Evolutionary conservation across 2,888 invertebrate species (phyloP).

Genomic region (Netelia virgata): DNA sequence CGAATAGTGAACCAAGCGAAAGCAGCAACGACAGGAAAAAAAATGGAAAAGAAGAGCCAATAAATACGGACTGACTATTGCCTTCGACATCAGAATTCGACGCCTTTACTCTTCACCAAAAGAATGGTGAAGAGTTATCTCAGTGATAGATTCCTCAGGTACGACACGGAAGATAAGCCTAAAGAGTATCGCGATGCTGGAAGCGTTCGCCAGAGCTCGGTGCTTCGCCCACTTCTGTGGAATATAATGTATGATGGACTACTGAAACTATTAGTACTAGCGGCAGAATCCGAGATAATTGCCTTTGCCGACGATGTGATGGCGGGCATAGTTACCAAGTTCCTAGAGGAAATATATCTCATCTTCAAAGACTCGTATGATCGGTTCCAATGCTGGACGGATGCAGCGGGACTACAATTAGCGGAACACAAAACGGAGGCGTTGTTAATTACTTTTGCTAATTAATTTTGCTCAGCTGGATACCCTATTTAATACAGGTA

Average conservation of each 20-base stretch:
- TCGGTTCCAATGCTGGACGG: no score
- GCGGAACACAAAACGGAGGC: no score
- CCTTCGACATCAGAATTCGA: slow-evolving; percentile 59
- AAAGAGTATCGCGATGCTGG: slow-evolving; percentile 36
- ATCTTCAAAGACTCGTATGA: no score
- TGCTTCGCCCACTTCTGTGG: slow-evolving; percentile 54
- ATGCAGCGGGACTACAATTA: no score
- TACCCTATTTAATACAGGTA: no score
- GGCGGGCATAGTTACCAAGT: slow-evolving; percentile 8
- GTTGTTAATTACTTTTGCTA: no score
- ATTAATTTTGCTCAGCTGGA: no score
- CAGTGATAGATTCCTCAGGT: slow-evolving; percentile 56
- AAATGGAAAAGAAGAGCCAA: slow-evolving; percentile 47
- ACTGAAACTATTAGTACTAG: neutral
- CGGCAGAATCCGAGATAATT: neutral
- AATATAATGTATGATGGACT: slow-evolving; percentile 23
- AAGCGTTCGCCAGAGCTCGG: slow-evolving; percentile 62
- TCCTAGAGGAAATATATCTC: neutral
- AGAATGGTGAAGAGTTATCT: slow-evolving; percentile 68
- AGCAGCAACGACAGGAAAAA: neutral
- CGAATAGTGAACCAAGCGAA: neutral
- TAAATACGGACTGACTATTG: slow-evolving; percentile 36
- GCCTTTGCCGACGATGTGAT: slow-evolving; percentile 37
- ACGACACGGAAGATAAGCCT: slow-evolving; percentile 56
- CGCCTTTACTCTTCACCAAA: slow-evolving; percentile 37